Conservation (phyloP, 2,797 vertebrate genomes). For the Dicrostonyx torquatus region DNA sequence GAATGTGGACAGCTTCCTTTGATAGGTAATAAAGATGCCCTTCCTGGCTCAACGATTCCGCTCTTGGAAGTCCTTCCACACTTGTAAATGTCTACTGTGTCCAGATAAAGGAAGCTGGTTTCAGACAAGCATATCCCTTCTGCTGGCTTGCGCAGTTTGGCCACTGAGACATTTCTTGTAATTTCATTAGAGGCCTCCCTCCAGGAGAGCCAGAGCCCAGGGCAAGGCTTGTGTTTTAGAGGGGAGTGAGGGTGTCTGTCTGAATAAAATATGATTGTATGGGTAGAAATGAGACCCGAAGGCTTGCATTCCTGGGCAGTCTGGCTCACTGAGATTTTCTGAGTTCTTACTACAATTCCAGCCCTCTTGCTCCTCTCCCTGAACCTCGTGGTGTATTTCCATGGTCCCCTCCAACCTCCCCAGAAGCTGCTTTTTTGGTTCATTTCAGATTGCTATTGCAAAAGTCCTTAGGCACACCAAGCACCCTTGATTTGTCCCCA, state of each 20-base stretch:
- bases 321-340: slow-evolving; percentile 16
- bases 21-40: neutral
- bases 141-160: neutral
- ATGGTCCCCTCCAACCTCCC: neutral
- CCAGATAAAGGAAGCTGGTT: neutral
- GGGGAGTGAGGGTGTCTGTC: slow-evolving; percentile 47
- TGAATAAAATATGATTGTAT: slow-evolving; percentile 37
- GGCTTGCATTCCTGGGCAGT: slow-evolving; percentile 31
- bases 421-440: slow-evolving; percentile 40
- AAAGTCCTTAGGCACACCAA: neutral
- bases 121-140: slow-evolving; percentile 16
- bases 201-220: neutral
- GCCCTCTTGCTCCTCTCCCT: neutral
- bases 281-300: slow-evolving; percentile 26
- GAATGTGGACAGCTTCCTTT: neutral
- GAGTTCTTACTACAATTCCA: slow-evolving; percentile 21
- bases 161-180: neutral
- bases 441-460: slow-evolving; percentile 30
- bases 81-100: neutral
- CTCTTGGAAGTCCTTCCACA: neutral
- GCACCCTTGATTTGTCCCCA: neutral
- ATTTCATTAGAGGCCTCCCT: slow-evolving; percentile 12
- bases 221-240: slow-evolving; percentile 43
- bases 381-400: neutral
- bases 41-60: neutral